phyloP scores from a whole-genome alignment of 1,140 invertebrate genomes.

The Aricia agestis region DNA sequence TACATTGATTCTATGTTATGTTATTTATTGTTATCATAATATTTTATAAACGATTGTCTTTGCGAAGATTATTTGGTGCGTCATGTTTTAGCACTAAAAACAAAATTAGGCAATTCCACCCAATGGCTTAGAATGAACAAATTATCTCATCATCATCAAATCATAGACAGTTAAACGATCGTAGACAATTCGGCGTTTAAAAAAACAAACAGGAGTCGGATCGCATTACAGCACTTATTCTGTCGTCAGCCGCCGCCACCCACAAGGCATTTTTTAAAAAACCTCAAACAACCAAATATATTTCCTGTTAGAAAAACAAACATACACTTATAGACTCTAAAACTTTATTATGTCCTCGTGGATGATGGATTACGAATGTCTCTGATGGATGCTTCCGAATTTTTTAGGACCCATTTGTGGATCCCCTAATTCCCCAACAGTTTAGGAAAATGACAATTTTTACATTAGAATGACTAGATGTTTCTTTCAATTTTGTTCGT shows the following conservation, averaged over 20 bases:
- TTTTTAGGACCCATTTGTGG: conserved; percentile 8
- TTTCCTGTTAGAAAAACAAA: conserved; percentile 75
- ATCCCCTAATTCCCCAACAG: too few species aligned
- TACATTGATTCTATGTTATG: too few species aligned
- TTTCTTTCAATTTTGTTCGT: too few species aligned
- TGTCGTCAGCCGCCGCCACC: conserved; percentile 68
- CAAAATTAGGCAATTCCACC: neutral
- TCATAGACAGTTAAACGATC: neutral
- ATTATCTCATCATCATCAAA: conserved; percentile 15
- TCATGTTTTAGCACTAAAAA: too few species aligned
- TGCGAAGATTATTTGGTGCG: too few species aligned
- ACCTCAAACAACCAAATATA: conserved; percentile 63
- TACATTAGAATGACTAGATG: too few species aligned
- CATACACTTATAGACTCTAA: conserved; percentile 65
- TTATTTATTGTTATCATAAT: too few species aligned
- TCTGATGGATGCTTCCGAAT: conserved; percentile 50
- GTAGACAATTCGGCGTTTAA: conserved; percentile 50
- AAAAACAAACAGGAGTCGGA: conserved; percentile 61
- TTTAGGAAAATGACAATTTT: too few species aligned
- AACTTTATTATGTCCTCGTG: conserved; percentile 57
- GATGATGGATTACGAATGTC: conserved; percentile 68
- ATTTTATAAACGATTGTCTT: too few species aligned
- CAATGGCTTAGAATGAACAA: neutral
- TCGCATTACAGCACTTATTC: conserved; percentile 69
- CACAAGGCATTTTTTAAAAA: conserved; percentile 47